Evolutionary conservation across 2,888 invertebrate genomes (phyloP), one percentile per base, ranked within the genome.

Genomic region (Ecdyonurus torrentis): DNA sequence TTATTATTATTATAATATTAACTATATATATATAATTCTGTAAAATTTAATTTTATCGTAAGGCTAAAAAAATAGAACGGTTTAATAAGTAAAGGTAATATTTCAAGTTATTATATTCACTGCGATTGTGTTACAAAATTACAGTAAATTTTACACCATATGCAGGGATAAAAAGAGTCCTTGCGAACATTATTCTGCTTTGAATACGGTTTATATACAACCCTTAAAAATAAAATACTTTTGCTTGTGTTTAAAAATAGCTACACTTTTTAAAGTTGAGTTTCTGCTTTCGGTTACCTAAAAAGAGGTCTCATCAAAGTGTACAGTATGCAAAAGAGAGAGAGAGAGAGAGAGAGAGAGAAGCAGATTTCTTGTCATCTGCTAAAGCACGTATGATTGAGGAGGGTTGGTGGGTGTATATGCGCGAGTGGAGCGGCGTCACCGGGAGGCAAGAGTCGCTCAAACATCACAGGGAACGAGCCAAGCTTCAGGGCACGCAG

Each of bases 211-310:
- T 24, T 64, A 15, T 50, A 52, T 60, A 64, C 65, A 23, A 58
- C 22, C 59, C 24, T 25, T 59, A 24, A 63, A 67, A 70, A 68
- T 65, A 70, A 68, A 68, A 67, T 65, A 67, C 67, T 67, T 66
- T 69, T 69, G 52, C 58, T 25, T 62, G 61, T 52, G 63, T 37
- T 10, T 37, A 37, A 37, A 37, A 37, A 37, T 37, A 37, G 37
- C 37, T 37, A 37, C 37, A 15, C 15, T 37, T 37, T 37, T 37
- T 37, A 37, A 37, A 10, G 37, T 10, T 37, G 37, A 10, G 37
- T 37, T 37, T 37, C 15, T 37, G 37, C 7, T 37, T 5, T 37
- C 5, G 37, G 37, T 37, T 5, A 37, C n/a, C 52, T 20, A 22
- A 61, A 18, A 61, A 61, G 23, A 25, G 25, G 22, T 10, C 19